A percentile compares a stretch with the other conserved stretches of the same genome.
phyloP scores from a whole-genome alignment of 92 coral and sea anemone genomes.

The Bergia puertoricense region DNA sequence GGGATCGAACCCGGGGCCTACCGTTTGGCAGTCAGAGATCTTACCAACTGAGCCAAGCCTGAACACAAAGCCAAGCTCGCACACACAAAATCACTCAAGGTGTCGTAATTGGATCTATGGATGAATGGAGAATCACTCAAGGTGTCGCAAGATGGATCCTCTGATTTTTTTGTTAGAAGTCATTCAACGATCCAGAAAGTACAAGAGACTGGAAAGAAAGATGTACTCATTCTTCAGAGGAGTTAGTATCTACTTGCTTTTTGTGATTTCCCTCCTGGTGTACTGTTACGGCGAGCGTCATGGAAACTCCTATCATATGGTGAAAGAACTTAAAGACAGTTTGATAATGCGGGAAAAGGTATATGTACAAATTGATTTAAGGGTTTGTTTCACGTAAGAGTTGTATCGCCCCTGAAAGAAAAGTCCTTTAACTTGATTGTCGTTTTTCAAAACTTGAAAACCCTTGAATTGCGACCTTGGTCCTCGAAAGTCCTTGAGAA shows the following conservation, averaged over 20 bases:
- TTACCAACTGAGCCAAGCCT: too few relatives aligned
- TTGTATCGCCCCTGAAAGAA: neutral
- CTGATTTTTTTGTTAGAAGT: neutral
- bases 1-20: too few relatives aligned
- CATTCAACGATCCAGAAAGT: neutral
- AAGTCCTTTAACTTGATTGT: too few relatives aligned
- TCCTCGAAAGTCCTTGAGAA: too few relatives aligned
- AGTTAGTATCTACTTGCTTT: neutral
- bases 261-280: neutral
- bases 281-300: neutral
- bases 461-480: too few relatives aligned
- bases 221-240: neutral
- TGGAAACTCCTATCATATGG: neutral
- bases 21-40: too few relatives aligned
- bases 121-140: too few relatives aligned
- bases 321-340: neutral
- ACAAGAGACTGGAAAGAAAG: neutral
- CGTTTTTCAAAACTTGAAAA: too few relatives aligned
- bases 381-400: neutral
- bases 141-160: too few relatives aligned
- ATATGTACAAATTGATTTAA: neutral
- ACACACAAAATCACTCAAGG: too few relatives aligned
- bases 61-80: too few relatives aligned
- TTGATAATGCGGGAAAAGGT: neutral
- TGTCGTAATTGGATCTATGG: too few relatives aligned